Percentiles rank a stretch among this genome's conserved stretches.
Evolutionary conservation across 2,888 invertebrate species (phyloP).

Genomic region (Caenorhabditis sp.): DNA sequence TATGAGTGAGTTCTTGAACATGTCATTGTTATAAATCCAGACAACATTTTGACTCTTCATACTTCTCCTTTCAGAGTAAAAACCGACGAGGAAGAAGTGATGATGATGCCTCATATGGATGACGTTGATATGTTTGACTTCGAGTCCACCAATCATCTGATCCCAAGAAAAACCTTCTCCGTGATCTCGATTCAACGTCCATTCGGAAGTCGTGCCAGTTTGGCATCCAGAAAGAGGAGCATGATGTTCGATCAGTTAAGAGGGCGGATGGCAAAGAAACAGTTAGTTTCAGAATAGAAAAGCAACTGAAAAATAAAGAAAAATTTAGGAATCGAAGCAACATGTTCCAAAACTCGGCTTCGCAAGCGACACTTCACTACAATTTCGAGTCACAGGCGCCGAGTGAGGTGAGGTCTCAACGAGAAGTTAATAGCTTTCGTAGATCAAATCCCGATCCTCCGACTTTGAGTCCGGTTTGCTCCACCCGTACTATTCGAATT

Average conservation of each 20-base stretch:
- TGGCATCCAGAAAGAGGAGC: conserved; percentile 56
- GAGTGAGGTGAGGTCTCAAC: conserved; percentile 46
- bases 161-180: conserved; percentile 65
- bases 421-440: too few species aligned
- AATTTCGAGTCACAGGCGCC: conserved; percentile 62
- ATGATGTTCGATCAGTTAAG: conserved; percentile 65
- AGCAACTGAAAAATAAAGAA: neutral
- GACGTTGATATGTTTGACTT: conserved; percentile 65
- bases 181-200: conserved; percentile 60
- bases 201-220: conserved; percentile 64
- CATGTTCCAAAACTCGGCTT: conserved; percentile 58
- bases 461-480: neutral
- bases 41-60: too few species aligned
- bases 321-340: conserved; percentile 49
- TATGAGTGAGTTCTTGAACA: conserved; percentile 65
- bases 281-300: conserved; percentile 1
- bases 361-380: conserved; percentile 59
- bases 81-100: conserved; percentile 60
- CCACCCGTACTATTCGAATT: too few species aligned
- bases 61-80: too few species aligned
- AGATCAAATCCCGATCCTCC: too few species aligned
- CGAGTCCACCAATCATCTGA: conserved; percentile 59
- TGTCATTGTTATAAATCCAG: neutral
- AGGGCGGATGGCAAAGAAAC: conserved; percentile 46
- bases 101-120: conserved; percentile 71